phyloP scores from a whole-genome alignment of 1,140 invertebrate genomes.

The Triops longicaudatus region DNA sequence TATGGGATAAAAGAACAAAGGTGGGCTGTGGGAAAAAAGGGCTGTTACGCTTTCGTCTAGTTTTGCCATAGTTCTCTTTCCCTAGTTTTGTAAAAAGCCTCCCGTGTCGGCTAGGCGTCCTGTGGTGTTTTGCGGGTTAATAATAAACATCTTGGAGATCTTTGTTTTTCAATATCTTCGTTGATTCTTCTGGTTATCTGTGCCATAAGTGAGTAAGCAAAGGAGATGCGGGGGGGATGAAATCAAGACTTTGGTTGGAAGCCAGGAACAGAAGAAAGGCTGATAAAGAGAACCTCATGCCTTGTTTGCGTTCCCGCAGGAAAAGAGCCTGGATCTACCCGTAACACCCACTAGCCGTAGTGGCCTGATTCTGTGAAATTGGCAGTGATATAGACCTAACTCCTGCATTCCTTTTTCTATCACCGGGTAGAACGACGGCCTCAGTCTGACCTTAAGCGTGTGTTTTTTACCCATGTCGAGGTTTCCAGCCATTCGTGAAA shows the following conservation, averaged over 20 bases:
- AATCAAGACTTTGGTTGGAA: not conserved
- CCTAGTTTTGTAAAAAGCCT: too few species aligned
- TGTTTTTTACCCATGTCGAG: not conserved
- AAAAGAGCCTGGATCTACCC: not conserved
- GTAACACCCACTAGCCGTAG: not conserved
- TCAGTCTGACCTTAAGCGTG: not conserved
- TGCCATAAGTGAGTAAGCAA: not conserved
- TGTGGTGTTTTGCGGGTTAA: too few species aligned
- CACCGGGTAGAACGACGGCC: not conserved
- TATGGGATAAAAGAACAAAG: too few species aligned
- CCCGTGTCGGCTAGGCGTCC: too few species aligned
- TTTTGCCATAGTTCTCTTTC: too few species aligned
- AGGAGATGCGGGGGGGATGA: not conserved
- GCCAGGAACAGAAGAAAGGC: not conserved
- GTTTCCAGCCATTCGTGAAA: not conserved
- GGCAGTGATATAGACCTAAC: slow-evolving; percentile 3
- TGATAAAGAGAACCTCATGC: not conserved
- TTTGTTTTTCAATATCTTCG: too few species aligned
- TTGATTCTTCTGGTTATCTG: not conserved
- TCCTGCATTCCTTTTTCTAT: not conserved
- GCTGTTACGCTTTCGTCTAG: too few species aligned
- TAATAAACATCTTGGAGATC: too few species aligned
- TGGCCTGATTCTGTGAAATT: not conserved
- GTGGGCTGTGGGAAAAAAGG: too few species aligned
- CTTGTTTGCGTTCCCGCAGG: not conserved